Evolutionary conservation across 2,113 vertebrate genomes (phyloP).

Genomic region (Oreotragus oreotragus): DNA sequence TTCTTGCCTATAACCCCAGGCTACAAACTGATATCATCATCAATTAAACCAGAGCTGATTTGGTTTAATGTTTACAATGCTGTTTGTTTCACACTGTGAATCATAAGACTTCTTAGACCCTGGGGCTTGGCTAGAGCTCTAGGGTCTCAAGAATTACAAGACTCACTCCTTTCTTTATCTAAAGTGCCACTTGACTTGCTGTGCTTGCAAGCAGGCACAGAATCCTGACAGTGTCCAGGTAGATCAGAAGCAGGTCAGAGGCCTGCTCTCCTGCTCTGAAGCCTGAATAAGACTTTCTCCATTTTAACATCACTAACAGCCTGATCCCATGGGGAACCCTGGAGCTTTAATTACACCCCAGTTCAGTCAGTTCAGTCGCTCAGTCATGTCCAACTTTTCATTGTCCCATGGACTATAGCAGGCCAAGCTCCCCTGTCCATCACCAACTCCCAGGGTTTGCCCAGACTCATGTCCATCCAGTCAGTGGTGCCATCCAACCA

Average conservation of each 20-base stretch:
- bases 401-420: not conserved
- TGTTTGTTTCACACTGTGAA: not conserved
- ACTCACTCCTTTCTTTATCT: not conserved
- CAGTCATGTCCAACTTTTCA: not conserved
- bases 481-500: not conserved
- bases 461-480: not conserved
- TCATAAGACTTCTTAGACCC: not conserved
- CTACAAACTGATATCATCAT: not conserved
- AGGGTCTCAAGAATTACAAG: not conserved
- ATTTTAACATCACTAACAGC: not conserved
- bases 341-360: not conserved
- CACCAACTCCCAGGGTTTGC: not conserved
- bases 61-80: not conserved
- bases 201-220: not conserved
- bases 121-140: not conserved
- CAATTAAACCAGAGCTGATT: not conserved
- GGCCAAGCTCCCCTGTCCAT: not conserved
- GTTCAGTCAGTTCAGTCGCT: not conserved
- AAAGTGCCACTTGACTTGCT: not conserved
- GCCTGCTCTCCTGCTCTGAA: not conserved
- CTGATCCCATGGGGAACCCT: not conserved
- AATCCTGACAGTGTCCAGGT: not conserved
- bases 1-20: not conserved
- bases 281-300: not conserved
- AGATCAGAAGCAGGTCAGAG: not conserved